Evolutionary conservation across 92 coral and sea anemone genomes (phyloP).

Genomic region (Chrysogorgia sp.): DNA sequence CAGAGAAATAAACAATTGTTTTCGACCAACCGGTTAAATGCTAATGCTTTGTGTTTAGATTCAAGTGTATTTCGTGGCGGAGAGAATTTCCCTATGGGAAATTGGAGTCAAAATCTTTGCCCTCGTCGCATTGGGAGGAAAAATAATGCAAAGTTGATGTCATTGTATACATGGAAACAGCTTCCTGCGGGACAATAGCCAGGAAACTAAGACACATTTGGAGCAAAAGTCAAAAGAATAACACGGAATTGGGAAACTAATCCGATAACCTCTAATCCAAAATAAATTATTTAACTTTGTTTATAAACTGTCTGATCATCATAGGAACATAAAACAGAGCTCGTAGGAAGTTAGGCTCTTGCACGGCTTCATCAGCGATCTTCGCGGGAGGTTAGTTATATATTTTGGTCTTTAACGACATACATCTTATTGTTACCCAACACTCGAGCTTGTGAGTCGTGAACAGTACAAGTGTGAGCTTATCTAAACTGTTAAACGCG

Average conservation of each 20-base stretch:
- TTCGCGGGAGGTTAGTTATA: slow-evolving; percentile 47
- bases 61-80: neutral
- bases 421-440: slow-evolving; percentile 11
- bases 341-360: slow-evolving; percentile 28
- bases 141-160: neutral
- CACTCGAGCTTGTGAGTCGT: slow-evolving; percentile 18
- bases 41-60: too few relatives aligned
- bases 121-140: slow-evolving; percentile 15
- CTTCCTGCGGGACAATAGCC: slow-evolving; percentile 46
- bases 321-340: slow-evolving; percentile 34
- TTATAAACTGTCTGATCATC: slow-evolving; percentile 46
- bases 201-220: slow-evolving; percentile 38
- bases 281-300: slow-evolving; percentile 47
- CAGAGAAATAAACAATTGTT: too few relatives aligned
- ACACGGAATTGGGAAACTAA: slow-evolving; percentile 31
- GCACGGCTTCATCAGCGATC: slow-evolving; percentile 8
- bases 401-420: slow-evolving; percentile 29
- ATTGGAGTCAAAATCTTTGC: slow-evolving; percentile 3
- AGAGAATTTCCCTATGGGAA: neutral
- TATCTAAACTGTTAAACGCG: neutral
- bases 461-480: neutral
- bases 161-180: neutral
- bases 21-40: too few relatives aligned
- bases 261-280: slow-evolving; percentile 47
- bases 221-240: slow-evolving; percentile 46